These are phyloP conservation scores for Carollia perspicillata DNA, from an alignment of 2,113 vertebrate species.

Conservation along the genomic window DNA sequence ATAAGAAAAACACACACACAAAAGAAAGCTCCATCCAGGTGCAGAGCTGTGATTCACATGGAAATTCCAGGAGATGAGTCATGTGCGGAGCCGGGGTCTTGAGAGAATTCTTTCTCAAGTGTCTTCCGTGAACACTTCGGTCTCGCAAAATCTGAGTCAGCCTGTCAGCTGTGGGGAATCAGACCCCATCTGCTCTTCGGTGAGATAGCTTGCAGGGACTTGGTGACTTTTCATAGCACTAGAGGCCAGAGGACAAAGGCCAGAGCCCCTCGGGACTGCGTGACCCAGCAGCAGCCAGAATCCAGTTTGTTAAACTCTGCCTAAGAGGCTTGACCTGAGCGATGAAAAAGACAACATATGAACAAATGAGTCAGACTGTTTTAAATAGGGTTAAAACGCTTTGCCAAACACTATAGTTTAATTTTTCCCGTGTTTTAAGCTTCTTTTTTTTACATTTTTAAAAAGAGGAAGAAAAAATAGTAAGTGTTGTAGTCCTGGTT, in stretches of 20 bases:
- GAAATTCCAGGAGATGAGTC: constrained; percentile 79
- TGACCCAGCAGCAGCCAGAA: background rate
- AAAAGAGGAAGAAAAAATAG: background rate
- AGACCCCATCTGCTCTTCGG: constrained; percentile 58
- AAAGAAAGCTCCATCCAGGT: constrained; percentile 74
- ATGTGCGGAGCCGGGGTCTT: constrained; percentile 66
- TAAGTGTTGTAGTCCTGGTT: background rate
- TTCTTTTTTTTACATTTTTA: background rate
- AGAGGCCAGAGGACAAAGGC: constrained; percentile 46
- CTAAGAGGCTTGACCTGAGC: constrained; percentile 89
- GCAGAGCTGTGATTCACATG: constrained; percentile 76
- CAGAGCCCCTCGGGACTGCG: background rate
- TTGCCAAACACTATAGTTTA: background rate
- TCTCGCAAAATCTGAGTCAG: constrained; percentile 67
- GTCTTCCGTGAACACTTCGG: constrained; percentile 68
- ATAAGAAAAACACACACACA: constrained; percentile 53
- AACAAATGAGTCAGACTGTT: background rate
- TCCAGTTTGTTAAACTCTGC: constrained; percentile 83
- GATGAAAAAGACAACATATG: background rate
- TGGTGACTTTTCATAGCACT: constrained; percentile 17
- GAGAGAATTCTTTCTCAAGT: constrained; percentile 55
- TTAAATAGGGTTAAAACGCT: background rate
- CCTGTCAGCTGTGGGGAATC: constrained; percentile 66
- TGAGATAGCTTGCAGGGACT: constrained; percentile 43
- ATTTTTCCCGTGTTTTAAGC: background rate